A percentile compares a stretch with the other conserved stretches of the same genome.
phyloP scores from a whole-genome alignment of 2,113 vertebrate genomes.

The Upupa epops region DNA sequence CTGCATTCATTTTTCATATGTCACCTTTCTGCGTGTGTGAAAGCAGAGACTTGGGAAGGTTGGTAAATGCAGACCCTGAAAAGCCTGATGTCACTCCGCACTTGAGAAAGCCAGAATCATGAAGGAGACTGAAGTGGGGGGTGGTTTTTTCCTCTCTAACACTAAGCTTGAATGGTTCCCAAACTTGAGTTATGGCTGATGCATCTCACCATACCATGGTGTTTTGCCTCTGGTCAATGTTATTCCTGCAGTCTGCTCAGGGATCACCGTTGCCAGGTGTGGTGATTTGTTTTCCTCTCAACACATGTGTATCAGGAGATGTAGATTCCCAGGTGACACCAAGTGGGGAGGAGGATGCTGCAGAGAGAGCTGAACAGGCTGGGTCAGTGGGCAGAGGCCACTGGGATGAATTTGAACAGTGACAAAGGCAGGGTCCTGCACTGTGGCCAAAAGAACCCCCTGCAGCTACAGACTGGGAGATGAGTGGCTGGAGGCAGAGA shows the following conservation, averaged over 20 bases:
- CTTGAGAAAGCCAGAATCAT: not conserved
- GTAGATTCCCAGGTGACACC: too few relatives aligned
- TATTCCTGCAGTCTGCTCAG: not conserved
- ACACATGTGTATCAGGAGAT: too few relatives aligned
- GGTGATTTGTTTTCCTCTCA: not conserved
- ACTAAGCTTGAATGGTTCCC: not conserved
- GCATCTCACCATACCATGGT: not conserved
- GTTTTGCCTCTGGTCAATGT: not conserved
- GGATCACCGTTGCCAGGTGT: not conserved
- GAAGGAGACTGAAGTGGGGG: not conserved
- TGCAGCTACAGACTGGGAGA: too few relatives aligned
- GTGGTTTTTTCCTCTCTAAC: not conserved
- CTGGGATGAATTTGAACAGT: too few relatives aligned
- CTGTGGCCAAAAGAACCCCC: too few relatives aligned
- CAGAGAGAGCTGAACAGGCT: too few relatives aligned
- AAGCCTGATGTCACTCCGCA: not conserved
- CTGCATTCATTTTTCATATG: not conserved
- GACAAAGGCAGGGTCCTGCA: too few relatives aligned
- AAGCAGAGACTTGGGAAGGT: not conserved
- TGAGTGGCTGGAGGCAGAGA: too few relatives aligned
- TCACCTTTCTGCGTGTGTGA: not conserved
- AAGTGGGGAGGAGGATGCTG: too few relatives aligned
- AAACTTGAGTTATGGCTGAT: not conserved
- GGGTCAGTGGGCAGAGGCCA: too few relatives aligned
- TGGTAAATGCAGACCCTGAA: not conserved